Base-by-base conservation (phyloP, 2,888 invertebrate species). In the Tryphoninae sp. region DNA sequence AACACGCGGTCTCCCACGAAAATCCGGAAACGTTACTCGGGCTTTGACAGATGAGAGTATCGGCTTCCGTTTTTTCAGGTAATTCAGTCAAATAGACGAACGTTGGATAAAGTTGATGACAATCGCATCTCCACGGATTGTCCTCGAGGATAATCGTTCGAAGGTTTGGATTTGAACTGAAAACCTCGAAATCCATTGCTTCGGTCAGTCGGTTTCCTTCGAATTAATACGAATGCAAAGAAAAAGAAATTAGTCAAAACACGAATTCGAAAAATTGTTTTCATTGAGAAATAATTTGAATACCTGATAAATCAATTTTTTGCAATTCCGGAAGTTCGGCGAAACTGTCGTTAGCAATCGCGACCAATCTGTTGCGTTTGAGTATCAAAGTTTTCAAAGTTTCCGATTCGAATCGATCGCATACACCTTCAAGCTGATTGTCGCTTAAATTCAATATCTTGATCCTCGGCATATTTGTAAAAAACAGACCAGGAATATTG, bases 41-140 rank as follows among this genome's bases (percentile, higher is more conserved):
- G 78, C 94, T 95, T 78, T 94, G 94, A 85, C 96, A 96, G 64
- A 95, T 92, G 68, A 96, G 91, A 81, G 93, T 89, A 2, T 90
- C 88, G 84, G 92, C 92, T 85, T 92, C 92, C 68, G 93, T 93
- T 87, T 94, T 95, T 26, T 92, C 92, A 1, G 95, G 94, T 81
- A 93, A 93, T 19, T 93, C 89, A 1, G 93, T 94, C 13, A 96
- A 88, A 88, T 92, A 96, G 80, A 94, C 93, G 85, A 94, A 96
- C 87, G 95, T 94, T 9, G 94, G 93, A 74, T 93, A 93, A 89
- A 96, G 94, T 23, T 94, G 93, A 0, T 87, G 85, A 87, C 96
- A 96, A 83, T 96, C 95, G 89, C 96, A 96, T 80, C 95, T 93
- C 96, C 96, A 96, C 84, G 95, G 95, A 90, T 96, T 96, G 87